phyloP scores from a whole-genome alignment of 2,797 vertebrate genomes.

The Chelidonichthys spinosus region DNA sequence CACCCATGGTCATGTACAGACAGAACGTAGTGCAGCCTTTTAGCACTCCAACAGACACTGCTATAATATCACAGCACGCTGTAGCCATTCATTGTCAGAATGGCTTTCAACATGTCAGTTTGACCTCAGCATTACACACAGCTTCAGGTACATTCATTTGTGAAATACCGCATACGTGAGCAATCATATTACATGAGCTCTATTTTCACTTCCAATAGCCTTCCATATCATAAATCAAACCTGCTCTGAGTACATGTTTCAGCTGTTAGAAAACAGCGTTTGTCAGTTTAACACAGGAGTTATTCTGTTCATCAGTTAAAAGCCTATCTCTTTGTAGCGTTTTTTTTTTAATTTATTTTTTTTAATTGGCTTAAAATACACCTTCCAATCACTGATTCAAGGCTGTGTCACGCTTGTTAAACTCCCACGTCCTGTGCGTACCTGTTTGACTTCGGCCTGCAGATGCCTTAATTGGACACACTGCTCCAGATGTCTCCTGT shows the following conservation, averaged over 20 bases:
- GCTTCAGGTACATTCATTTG: not conserved
- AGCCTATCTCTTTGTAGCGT: not conserved
- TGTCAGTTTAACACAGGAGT: not conserved
- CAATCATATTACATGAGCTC: not conserved
- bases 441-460: slow-evolving; percentile 99
- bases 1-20: slow-evolving; percentile 57
- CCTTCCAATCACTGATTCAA: not conserved
- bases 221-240: not conserved
- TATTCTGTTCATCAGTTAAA: slow-evolving; percentile 9
- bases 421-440: slow-evolving; percentile 55
- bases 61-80: slow-evolving; percentile 13
- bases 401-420: not conserved
- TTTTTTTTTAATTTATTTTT: not conserved
- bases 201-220: not conserved
- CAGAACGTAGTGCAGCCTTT: slow-evolving; percentile 46
- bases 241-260: not conserved
- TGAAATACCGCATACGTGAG: not conserved
- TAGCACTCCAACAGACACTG: slow-evolving; percentile 20
- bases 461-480: slow-evolving; percentile 95
- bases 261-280: slow-evolving; percentile 1
- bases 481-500: slow-evolving; percentile 96
- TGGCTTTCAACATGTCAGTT: slow-evolving; percentile 20
- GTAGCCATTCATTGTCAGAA: slow-evolving; percentile 12
- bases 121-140: not conserved
- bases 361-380: not conserved